Percentiles rank a stretch among this genome's conserved stretches.
Conservation (phyloP, 2,888 invertebrate species). For the Polyommatus iphigenia region DNA sequence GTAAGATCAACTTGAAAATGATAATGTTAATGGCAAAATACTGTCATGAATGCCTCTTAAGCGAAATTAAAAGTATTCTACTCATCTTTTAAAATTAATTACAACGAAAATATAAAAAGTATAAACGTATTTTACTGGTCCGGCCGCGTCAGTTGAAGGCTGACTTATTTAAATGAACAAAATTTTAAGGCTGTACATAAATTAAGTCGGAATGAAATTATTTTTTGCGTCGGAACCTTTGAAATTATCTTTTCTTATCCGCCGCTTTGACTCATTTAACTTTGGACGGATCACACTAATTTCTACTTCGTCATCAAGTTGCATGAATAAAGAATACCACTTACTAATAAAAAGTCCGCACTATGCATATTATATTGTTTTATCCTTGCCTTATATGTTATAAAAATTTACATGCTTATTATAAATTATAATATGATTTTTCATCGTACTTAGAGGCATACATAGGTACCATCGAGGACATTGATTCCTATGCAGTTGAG, state of each 20-base stretch:
- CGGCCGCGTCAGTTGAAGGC: background rate
- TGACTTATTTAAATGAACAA: slow-evolving; percentile 25
- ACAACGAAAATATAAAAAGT: slow-evolving; percentile 22
- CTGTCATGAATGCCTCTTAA: background rate
- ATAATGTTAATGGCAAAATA: background rate
- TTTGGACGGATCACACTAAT: background rate
- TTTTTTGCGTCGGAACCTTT: slow-evolving; percentile 25
- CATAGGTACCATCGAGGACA: no score
- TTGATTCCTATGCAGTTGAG: no score
- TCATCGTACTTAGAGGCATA: no score
- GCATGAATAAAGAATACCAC: background rate
- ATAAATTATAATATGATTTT: no score
- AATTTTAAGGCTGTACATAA: slow-evolving; percentile 22
- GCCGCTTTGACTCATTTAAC: slow-evolving; percentile 7
- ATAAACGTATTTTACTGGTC: slow-evolving; percentile 9
- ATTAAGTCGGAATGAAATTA: slow-evolving; percentile 24
- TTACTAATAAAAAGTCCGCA: background rate
- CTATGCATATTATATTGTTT: background rate
- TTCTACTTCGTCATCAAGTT: background rate
- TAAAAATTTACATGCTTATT: no score
- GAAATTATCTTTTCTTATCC: slow-evolving; percentile 23
- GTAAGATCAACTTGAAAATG: no score
- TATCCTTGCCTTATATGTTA: no score
- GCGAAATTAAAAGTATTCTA: background rate
- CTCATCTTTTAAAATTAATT: slow-evolving; percentile 1